Conservation (phyloP, 2,113 vertebrate species). For the Xyliphius kryptos region DNA sequence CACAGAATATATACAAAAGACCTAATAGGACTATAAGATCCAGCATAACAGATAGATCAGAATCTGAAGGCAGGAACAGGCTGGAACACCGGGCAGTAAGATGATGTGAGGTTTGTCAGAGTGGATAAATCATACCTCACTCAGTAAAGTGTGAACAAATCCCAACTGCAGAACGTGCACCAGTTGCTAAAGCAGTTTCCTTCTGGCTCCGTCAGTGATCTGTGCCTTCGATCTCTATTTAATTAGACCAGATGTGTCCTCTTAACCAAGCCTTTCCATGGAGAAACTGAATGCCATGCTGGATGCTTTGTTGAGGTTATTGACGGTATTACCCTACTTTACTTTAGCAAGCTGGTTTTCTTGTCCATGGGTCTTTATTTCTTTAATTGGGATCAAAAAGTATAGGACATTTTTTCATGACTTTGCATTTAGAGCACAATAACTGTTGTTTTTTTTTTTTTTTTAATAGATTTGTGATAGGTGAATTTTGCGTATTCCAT, state of each 20-base stretch:
- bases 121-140: background rate
- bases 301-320: slow-evolving; percentile 25
- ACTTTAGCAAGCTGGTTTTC: too few species aligned
- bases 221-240: slow-evolving; percentile 27
- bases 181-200: background rate
- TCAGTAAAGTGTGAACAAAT: background rate
- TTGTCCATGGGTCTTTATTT: too few species aligned
- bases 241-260: slow-evolving; percentile 41
- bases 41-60: background rate
- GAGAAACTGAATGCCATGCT: slow-evolving; percentile 30
- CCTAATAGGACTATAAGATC: background rate
- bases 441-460: too few species aligned
- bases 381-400: too few species aligned
- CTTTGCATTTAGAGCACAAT: too few species aligned
- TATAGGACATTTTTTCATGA: too few species aligned
- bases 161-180: background rate
- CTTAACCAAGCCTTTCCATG: slow-evolving; percentile 13
- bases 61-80: background rate
- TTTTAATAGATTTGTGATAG: too few species aligned
- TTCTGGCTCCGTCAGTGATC: background rate
- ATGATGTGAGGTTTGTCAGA: slow-evolving; percentile 1
- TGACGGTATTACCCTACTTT: too few species aligned
- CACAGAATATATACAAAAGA: too few species aligned
- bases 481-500: too few species aligned
- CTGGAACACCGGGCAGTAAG: background rate